These are phyloP conservation scores for Urosaurus nigricauda DNA, from an alignment of 2,797 vertebrate genomes.

Conservation along the genomic window DNA sequence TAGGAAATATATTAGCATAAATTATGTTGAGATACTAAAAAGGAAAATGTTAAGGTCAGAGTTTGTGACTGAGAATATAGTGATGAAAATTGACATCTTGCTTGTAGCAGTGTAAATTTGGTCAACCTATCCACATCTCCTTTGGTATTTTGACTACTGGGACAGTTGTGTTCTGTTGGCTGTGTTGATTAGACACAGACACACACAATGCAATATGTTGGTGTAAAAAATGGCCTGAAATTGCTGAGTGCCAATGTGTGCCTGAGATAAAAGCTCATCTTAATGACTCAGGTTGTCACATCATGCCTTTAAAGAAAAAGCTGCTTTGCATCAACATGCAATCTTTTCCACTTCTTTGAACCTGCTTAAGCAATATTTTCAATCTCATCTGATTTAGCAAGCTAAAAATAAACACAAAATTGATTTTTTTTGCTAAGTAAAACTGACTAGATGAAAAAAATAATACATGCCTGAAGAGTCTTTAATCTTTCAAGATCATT, in stretches of 20 bases:
- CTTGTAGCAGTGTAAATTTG: background rate
- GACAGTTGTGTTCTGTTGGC: conserved; percentile 12
- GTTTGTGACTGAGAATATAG: conserved; percentile 38
- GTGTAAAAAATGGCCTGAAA: conserved; percentile 35
- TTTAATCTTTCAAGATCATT: conserved; percentile 36
- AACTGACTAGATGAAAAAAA: conserved; percentile 38
- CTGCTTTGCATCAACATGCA: conserved; percentile 39
- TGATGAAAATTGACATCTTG: conserved; percentile 48
- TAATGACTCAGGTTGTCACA: conserved; percentile 22
- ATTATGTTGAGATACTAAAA: conserved; percentile 55
- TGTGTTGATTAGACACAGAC: conserved; percentile 26
- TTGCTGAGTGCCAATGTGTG: conserved; percentile 29
- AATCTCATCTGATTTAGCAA: conserved; percentile 26
- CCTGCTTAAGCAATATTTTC: conserved; percentile 44
- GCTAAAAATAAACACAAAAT: conserved; percentile 48
- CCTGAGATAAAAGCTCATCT: conserved; percentile 53
- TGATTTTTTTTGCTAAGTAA: conserved; percentile 42
- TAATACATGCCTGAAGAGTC: background rate
- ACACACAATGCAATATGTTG: conserved; percentile 30
- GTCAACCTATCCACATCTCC: conserved; percentile 37
- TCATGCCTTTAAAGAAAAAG: conserved; percentile 31
- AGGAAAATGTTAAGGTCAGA: conserved; percentile 60
- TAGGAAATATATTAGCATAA: conserved; percentile 56
- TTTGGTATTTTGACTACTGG: conserved; percentile 37
- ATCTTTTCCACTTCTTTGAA: conserved; percentile 52